Evolutionary conservation across 2,797 vertebrate genomes (phyloP).

Genomic region (Lagodon rhomboides): DNA sequence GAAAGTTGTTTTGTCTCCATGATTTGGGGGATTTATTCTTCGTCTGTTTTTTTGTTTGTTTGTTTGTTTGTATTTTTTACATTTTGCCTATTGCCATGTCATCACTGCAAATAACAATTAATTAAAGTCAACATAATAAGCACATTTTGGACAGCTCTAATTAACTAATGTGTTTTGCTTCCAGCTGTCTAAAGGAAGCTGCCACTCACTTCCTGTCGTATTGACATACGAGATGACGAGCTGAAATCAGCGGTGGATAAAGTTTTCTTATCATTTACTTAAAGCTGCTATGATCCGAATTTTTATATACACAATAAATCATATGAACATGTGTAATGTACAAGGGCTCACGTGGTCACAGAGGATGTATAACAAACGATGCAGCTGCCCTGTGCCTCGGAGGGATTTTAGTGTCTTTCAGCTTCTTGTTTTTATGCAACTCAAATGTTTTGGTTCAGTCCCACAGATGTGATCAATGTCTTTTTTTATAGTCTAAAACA

Average conservation of each 20-base stretch:
- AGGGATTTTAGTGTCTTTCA: not conserved
- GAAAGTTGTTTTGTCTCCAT: not conserved
- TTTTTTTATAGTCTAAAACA: not conserved
- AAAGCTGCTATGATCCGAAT: not conserved
- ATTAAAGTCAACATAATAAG: not conserved
- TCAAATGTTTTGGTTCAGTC: not conserved
- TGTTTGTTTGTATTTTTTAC: too few species aligned
- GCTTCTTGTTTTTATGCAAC: not conserved
- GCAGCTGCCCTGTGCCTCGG: not conserved
- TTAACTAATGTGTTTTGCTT: not conserved
- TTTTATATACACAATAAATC: too few species aligned
- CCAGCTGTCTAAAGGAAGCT: not conserved
- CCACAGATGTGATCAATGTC: not conserved
- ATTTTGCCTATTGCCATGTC: not conserved
- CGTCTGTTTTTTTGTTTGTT: not conserved
- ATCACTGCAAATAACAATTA: not conserved
- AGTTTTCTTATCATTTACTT: not conserved
- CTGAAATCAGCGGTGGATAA: not conserved
- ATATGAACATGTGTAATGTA: too few species aligned
- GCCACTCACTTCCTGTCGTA: not conserved
- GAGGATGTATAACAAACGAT: not conserved
- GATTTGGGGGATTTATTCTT: not conserved
- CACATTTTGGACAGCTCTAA: too few species aligned
- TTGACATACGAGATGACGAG: not conserved
- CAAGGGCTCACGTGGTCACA: not conserved